Base-by-base conservation (phyloP, 35 echinoderm and acorn worm genomes). In the Heliocidaris tuberculata region DNA sequence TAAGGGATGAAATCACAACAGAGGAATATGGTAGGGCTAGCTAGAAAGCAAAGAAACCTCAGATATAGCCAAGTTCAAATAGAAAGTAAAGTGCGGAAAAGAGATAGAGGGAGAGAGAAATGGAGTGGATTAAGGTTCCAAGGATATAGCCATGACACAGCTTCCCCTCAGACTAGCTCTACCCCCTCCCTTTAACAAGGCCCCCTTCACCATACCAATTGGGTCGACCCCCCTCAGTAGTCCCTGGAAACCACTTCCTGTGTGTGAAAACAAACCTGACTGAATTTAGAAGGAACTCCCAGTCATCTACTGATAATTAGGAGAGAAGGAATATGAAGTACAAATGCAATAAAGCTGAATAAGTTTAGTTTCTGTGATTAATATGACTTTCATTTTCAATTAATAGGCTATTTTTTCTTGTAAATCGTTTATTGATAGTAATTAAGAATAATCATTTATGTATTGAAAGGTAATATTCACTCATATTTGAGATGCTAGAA, bases 191-290 rank as follows among this genome's bases (percentile, higher is more conserved):
- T 48, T 48, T 59, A 13, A 48, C 16, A 50, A 47, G 91, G 48
- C 19, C 91, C 91, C 31, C 91, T 30, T 32, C 50, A 52, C 48
- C 91, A 24, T 48, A 49, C 29, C 9, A 93, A 16, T 11, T 21
- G 47, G 91, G 91, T 93, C 50, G 50, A 59, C 9, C 91, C 31
- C 50, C 11, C 50, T 48, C 35, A 4, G 91, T 93, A 30, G 50
- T 48, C 91, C 47, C 48, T 49, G 50, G 91, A 30, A 31, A 59
- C 91, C 48, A 59, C 48, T 52, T 93, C 91, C 91, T 49, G 47
- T 59, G 91, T 9, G 87, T 31, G 21, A 93, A 49, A 93, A 93
- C 91, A 93, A 93, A 93, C 91, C 11, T 89, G 87, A 32, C 87
- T 78, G 65, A 78, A 78, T 78, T 78, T 78, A 78, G 65, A 78